Conservation (phyloP, 1,140 invertebrate species). For the Sipha flava region DNA sequence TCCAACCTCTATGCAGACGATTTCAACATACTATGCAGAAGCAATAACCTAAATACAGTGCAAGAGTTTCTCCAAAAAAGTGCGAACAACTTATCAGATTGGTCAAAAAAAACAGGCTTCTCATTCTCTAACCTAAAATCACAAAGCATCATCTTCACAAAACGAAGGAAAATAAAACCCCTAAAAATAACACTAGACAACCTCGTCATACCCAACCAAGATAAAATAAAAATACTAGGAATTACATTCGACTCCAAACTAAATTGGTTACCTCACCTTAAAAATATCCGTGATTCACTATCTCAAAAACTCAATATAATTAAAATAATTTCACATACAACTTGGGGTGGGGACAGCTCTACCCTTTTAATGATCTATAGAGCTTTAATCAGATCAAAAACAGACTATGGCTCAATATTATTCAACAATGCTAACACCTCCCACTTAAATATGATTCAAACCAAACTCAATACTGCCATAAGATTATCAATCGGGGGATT, state of each 20-base stretch:
- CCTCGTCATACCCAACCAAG: background rate
- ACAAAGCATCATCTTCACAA: background rate
- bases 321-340: background rate
- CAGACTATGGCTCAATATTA: background rate
- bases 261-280: background rate
- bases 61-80: background rate
- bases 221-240: background rate
- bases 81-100: background rate
- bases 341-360: too few relatives aligned
- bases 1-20: background rate
- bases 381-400: background rate
- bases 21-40: background rate
- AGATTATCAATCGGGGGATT: background rate
- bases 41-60: background rate
- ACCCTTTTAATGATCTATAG: background rate
- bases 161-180: background rate
- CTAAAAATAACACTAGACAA: background rate
- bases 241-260: background rate
- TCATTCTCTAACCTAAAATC: too few relatives aligned
- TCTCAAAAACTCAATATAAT: background rate
- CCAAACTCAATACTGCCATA: too few relatives aligned
- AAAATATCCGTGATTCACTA: background rate
- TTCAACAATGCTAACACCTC: background rate
- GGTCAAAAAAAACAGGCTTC: background rate
- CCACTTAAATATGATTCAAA: background rate